Base-by-base conservation (phyloP, 2,888 invertebrate genomes). In the Antheraea assamensis region DNA sequence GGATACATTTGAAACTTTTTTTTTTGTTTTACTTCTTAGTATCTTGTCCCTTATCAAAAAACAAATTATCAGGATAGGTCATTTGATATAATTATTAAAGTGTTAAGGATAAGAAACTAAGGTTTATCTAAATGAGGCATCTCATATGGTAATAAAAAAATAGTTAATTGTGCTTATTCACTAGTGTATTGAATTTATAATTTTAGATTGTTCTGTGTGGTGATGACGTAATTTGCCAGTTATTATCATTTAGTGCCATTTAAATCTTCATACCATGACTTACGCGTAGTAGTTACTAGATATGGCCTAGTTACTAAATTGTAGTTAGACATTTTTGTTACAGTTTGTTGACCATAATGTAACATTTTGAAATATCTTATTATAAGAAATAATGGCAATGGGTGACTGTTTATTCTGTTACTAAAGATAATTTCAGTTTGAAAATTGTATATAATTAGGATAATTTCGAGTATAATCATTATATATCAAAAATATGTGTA, bases 341-440 rank as follows among this genome's bases (percentile, higher is more conserved):
- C 84, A 90, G 85, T 88, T 87, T 83, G 91, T 80, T 89, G 87
- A 79, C 77, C 81, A 82, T 90, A 87, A 91, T 89, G 89, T 90
- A 91, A 91, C 84, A 80, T 80, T 81, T 83, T 85, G 79, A 77
- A 78, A 79, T 84, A 84, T 87, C 84, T 84, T 78, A 76, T 77
- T 82, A 81, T 83, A 86, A 81, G 88, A 90, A 90, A 90, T 90
- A 90, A 87, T 85, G 85, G 83, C 81, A 82, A 80, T 24, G 24
- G n/a, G n/a, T 5, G n/a, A n/a, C 58, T 58, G 5, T n/a, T n/a
- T n/a, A 3, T 52, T 21, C 5, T 52, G 52, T 55, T 55, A n/a
- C 7, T 55, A 21, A 7, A 58, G 21, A 58, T 58, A 7, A 5
- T 58, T n/a, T 55, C 55, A 55, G 4, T 8, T 55, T 55, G n/a